Percentiles rank a stretch among this genome's conserved stretches.
phyloP scores from a whole-genome alignment of 2,113 vertebrate genomes.

The Paramormyrops kingsleyae region DNA sequence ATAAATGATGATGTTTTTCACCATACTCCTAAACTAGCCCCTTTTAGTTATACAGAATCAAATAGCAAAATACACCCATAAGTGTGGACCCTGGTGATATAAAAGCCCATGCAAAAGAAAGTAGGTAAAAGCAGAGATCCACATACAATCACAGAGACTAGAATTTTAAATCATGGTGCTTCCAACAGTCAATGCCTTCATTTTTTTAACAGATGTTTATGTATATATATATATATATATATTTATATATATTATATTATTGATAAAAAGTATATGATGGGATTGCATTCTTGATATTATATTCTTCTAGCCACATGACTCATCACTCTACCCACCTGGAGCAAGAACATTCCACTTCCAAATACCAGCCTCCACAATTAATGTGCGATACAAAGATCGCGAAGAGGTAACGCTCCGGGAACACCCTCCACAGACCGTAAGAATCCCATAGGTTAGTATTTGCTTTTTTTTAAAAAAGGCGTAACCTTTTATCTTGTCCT shows the following conservation, averaged over 20 bases:
- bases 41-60: conserved; percentile 28
- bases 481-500: conserved; percentile 53
- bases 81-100: conserved; percentile 36
- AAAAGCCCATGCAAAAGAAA: conserved; percentile 60
- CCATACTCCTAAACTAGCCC: conserved; percentile 41
- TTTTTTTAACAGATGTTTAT: conserved; percentile 43
- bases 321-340: neutral
- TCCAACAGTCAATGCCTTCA: conserved; percentile 75
- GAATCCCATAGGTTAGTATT: conserved; percentile 6
- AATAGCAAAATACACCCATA: conserved; percentile 42
- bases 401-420: conserved; percentile 12
- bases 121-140: conserved; percentile 23
- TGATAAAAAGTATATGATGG: conserved; percentile 44
- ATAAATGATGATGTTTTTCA: conserved; percentile 31
- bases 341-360: neutral
- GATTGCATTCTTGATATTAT: conserved; percentile 28
- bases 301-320: conserved; percentile 28
- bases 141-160: conserved; percentile 43
- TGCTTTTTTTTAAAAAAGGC: conserved; percentile 21
- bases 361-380: conserved; percentile 3
- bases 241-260: conserved; percentile 25
- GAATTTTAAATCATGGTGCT: conserved; percentile 40
- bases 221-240: conserved; percentile 35
- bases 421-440: neutral
- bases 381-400: conserved; percentile 1